Evolutionary conservation across 2,113 vertebrate species (phyloP).

Genomic region (Tragelaphus buxtoni): DNA sequence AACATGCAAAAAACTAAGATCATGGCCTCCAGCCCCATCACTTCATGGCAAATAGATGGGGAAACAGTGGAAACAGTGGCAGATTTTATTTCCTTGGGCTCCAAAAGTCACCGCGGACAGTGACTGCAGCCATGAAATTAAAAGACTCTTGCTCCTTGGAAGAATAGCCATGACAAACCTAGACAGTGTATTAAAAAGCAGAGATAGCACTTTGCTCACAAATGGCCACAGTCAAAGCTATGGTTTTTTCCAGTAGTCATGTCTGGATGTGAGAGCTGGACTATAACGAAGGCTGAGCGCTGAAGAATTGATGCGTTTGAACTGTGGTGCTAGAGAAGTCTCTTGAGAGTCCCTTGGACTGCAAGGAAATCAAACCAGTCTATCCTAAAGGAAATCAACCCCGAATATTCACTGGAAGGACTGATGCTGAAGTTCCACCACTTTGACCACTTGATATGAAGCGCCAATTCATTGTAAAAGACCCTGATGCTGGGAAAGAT

Average conservation of each 20-base stretch:
- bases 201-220: background rate
- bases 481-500: background rate
- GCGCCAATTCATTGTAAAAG: fast-evolving
- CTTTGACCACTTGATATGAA: background rate
- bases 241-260: background rate
- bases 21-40: background rate
- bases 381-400: background rate
- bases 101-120: background rate
- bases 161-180: background rate
- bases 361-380: background rate
- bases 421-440: background rate
- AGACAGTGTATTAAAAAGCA: background rate
- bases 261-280: background rate
- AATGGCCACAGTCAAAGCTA: background rate
- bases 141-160: background rate
- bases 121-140: background rate
- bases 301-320: background rate
- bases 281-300: background rate
- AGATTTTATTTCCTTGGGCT: background rate
- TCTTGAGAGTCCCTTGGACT: background rate
- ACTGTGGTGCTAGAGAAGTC: background rate
- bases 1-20: background rate
- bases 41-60: background rate
- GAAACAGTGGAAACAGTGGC: background rate
- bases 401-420: background rate